Evolutionary conservation across 2,888 invertebrate genomes (phyloP).

Genomic region (Artemia sp.): DNA sequence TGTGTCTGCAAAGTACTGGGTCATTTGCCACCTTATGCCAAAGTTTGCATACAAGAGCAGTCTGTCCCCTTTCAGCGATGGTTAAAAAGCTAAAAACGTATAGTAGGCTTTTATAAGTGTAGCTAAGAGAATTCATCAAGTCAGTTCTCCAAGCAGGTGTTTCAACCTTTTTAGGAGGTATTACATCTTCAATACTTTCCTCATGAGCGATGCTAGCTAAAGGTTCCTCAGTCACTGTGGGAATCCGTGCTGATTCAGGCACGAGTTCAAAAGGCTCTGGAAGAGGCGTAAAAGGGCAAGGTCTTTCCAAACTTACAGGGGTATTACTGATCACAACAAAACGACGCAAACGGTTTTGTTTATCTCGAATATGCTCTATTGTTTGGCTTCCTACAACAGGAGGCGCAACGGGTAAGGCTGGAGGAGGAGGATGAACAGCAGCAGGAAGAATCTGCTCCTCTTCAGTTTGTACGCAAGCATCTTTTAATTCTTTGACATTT

Average conservation of each 20-base stretch:
- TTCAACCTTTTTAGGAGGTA: background rate
- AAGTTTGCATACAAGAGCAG: background rate
- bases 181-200: background rate
- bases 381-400: slow-evolving; percentile 2
- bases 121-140: slow-evolving; percentile 13
- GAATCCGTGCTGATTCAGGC: background rate
- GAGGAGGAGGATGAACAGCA: background rate
- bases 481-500: background rate
- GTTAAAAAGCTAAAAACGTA: background rate
- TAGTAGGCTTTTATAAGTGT: background rate
- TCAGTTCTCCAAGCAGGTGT: background rate
- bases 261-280: background rate
- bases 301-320: background rate
- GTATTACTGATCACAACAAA: background rate
- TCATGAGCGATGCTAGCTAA: slow-evolving; percentile 4
- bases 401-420: background rate
- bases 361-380: slow-evolving; percentile 3
- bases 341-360: background rate
- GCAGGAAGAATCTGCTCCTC: background rate
- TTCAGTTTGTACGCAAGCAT: background rate
- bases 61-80: background rate
- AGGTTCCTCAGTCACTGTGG: background rate
- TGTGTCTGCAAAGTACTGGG: background rate
- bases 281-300: background rate
- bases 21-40: slow-evolving; percentile 4